These are phyloP conservation scores for Drosophila gunungcola DNA, from an alignment of 1,140 invertebrate species.

Conservation along the genomic window DNA sequence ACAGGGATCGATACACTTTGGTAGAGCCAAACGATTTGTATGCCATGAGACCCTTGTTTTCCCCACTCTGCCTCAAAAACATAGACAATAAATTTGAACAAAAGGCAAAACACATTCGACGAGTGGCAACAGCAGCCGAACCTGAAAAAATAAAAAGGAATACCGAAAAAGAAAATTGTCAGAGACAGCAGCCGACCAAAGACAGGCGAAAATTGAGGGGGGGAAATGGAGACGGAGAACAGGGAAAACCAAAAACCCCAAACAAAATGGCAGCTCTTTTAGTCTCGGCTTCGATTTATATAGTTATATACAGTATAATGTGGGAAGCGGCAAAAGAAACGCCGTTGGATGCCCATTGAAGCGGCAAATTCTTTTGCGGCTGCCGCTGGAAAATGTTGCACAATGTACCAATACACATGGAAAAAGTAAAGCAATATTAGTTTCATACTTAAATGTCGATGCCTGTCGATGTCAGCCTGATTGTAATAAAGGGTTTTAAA, in stretches of 20 bases:
- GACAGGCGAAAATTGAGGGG: slow-evolving; percentile 8
- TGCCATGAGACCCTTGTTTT: slow-evolving; percentile 36
- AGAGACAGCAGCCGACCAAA: slow-evolving; percentile 17
- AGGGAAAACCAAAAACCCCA: slow-evolving; percentile 65
- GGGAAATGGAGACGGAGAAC: slow-evolving; percentile 27
- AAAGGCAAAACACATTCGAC: slow-evolving; percentile 73
- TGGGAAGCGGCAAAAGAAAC: slow-evolving; percentile 32
- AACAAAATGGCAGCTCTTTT: slow-evolving; percentile 68
- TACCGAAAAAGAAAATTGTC: slow-evolving; percentile 31
- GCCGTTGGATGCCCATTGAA: slow-evolving; percentile 65
- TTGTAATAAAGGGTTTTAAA: background rate
- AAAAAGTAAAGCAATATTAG: slow-evolving; percentile 6
- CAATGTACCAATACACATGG: slow-evolving; percentile 22
- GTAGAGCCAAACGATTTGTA: slow-evolving; percentile 55
- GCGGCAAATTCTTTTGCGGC: slow-evolving; percentile 72
- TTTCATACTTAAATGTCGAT: background rate
- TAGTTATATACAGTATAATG: slow-evolving; percentile 38
- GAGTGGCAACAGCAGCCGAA: slow-evolving; percentile 62
- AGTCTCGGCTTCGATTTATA: slow-evolving; percentile 68
- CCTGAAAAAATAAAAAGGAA: slow-evolving; percentile 24
- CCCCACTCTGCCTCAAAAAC: slow-evolving; percentile 24
- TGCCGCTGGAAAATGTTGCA: slow-evolving; percentile 47
- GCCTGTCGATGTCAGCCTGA: background rate
- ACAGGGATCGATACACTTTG: slow-evolving; percentile 72
- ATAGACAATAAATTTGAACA: slow-evolving; percentile 76